Conservation (phyloP, 2,888 invertebrate genomes). For the Diplazon laetatorius region DNA sequence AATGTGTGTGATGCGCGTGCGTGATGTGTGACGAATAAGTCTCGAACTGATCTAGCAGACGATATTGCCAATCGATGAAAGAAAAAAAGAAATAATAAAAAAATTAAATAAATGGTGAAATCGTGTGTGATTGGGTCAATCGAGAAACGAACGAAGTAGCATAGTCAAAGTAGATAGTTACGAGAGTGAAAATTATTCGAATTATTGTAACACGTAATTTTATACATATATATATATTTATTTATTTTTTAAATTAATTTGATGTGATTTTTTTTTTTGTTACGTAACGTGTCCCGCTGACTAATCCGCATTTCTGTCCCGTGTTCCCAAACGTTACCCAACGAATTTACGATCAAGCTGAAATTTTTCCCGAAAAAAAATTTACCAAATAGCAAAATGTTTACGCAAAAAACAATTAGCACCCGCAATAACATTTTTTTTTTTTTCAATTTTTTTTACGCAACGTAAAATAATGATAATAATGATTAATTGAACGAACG, state of each 20-base stretch:
- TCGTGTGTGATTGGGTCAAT: conserved; percentile 62
- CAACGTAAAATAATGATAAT: conserved; percentile 20
- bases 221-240: conserved; percentile 32
- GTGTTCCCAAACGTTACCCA: conserved; percentile 10
- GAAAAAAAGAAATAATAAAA: not conserved
- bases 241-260: conserved; percentile 8
- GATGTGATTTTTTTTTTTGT: conserved; percentile 45
- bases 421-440: conserved; percentile 35
- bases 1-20: conserved; percentile 50
- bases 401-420: conserved; percentile 22
- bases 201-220: conserved; percentile 4
- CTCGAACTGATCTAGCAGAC: conserved; percentile 39
- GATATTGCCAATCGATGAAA: conserved; percentile 42
- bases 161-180: conserved; percentile 77
- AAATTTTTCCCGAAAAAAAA: conserved; percentile 26
- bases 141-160: conserved; percentile 74
- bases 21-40: conserved; percentile 54
- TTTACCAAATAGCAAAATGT: conserved; percentile 42
- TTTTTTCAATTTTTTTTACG: too few relatives aligned
- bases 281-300: conserved; percentile 41
- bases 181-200: conserved; percentile 71
- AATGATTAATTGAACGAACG: conserved; percentile 19
- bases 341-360: conserved; percentile 40
- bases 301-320: conserved; percentile 36
- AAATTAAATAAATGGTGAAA: conserved; percentile 18